Base-by-base conservation (phyloP, 2,113 vertebrate species). In the Ictalurus furcatus region DNA sequence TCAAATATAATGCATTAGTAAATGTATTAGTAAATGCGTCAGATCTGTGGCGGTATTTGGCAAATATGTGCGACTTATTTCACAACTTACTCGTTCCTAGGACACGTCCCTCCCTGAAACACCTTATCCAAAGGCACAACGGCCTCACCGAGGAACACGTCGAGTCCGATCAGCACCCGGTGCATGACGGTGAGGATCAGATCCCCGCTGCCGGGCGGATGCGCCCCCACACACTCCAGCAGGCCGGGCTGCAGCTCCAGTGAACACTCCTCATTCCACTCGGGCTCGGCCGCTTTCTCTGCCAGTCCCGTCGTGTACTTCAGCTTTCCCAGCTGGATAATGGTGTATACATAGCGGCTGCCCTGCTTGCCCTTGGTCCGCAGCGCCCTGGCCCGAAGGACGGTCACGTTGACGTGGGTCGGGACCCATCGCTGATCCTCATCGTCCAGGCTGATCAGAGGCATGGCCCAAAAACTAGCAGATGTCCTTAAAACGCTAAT, bases 341-440 rank as follows among this genome's bases (percentile, higher is more conserved):
- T 94, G 37, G 97, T 96, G 95, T 98, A 99, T 30, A 97, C 96
- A 92, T 98, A 98, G 94, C 97, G 97, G 94, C 97, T 97, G 86
- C 97, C 97, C 30, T 97, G 96, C 93, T 98, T 97, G 92, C 97
- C 96, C 94, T 97, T 98, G 93, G 96, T 96, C 58, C 98, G 96
- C 94, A 99, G 94, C 85, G 97, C 97, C 59, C 96, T 96, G 76
- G 97, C 98, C 90, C 96, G 95, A 84, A 97, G 95, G 61, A 98
- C 97, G 28, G 97, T 97, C 93, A 98, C 97, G 94, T 99, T 98
- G 86, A 99, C 97, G 89, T 98, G 97, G 59, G 97, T 99, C 89
- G 98, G 98, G 59, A 97, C 94, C 98, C 97, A 99, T 85, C 97
- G 93, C 94, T 96, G 95, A 14, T 97, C 96, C n/a, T 96, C 96